Evolutionary conservation across 2,797 vertebrate species (phyloP).

Genomic region (Propithecus deckenii): DNA sequence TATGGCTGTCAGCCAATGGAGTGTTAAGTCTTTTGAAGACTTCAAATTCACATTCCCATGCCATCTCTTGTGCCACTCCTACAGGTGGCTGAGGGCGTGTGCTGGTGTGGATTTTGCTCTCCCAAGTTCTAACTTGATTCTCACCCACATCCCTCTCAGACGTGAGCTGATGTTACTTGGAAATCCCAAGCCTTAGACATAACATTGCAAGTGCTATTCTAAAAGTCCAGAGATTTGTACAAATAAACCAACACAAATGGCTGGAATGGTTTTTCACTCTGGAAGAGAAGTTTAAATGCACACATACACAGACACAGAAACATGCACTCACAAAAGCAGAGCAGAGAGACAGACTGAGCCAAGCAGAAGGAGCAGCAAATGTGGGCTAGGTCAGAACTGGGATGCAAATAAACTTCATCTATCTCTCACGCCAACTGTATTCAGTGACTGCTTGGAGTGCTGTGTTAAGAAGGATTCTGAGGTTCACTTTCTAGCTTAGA

Average conservation of each 20-base stretch:
- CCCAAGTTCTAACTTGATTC: not conserved
- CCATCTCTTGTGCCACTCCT: not conserved
- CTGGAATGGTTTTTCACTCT: not conserved
- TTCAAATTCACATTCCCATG: not conserved
- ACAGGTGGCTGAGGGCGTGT: not conserved
- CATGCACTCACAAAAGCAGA: not conserved
- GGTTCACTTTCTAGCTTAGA: not conserved
- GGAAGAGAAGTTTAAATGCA: not conserved
- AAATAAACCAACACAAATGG: not conserved
- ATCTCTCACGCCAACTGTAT: not conserved
- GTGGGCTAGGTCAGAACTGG: not conserved
- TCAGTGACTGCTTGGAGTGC: not conserved
- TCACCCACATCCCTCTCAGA: not conserved
- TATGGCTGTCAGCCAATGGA: not conserved
- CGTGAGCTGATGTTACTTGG: not conserved
- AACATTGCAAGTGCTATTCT: not conserved
- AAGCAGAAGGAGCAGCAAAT: not conserved
- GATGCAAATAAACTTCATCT: not conserved
- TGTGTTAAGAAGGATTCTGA: slow-evolving; percentile 26
- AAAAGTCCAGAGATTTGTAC: not conserved
- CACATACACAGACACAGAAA: not conserved
- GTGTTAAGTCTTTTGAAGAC: not conserved
- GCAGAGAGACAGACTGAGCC: not conserved
- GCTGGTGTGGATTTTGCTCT: not conserved
- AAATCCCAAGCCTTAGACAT: not conserved